Base-by-base conservation (phyloP, 2,888 invertebrate species). In the Phalera bucephala region DNA sequence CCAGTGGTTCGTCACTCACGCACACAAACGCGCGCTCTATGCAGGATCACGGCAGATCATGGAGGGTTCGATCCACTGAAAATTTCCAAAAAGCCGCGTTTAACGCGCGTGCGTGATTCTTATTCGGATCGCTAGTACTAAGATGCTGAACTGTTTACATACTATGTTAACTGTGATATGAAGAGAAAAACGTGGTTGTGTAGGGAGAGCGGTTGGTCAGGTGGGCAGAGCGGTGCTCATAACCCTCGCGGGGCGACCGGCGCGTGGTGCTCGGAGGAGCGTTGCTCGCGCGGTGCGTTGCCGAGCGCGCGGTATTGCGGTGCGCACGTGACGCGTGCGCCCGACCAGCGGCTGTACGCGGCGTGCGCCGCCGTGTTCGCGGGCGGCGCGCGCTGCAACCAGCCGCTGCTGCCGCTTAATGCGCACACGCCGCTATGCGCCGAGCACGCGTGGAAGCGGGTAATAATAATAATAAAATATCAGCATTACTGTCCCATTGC, bases 261-360 rank as follows among this genome's bases (percentile, higher is more conserved):
- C 0, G 49, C 51, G 3, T n/a, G n/a, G n/a, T 88, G 88, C 40
- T 54, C 63, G 0, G 72, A 72, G 5, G 85, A 80, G 21, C 54
- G 64, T 0, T 90, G 90, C 49, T 51, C 40, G 0, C 60, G 67
- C 13, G 32, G 78, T 1, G 93, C 95, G 2, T 67, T 96, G 55
- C 95, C 96, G 0, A 95, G 94, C 72, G 94, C 95, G 0, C 93
- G 95, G 41, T 94, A 96, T 73, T 98, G 97, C 77, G 91, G 94
- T 22, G 83, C 93, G 44, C 98, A 98, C 87, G 95, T 97, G 57
- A 95, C 96, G 85, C 91, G 93, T 46, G 96, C 96, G 74, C 92
- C 93, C 6, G 95, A 96, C 62, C 97, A 98, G 83, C 92, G 94
- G 54, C 82, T 96, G 47, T 90, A 87, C 56, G 83, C 85, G 7